Conservation (phyloP, 1,140 invertebrate species). For the Drosophila pallidifrons region DNA sequence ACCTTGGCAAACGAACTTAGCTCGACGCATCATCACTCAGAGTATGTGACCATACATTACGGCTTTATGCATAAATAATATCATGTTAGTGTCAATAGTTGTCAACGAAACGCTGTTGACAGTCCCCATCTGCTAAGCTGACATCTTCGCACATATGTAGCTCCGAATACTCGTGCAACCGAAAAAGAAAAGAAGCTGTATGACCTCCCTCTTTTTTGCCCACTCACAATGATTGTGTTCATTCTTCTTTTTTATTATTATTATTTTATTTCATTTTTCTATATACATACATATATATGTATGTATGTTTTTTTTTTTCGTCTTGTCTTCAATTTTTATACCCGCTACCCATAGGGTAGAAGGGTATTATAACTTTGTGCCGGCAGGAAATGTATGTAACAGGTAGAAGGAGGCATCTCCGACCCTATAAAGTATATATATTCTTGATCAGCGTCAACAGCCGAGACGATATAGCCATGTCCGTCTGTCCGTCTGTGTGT, state of each 20-base stretch:
- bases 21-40: slow-evolving; percentile 36
- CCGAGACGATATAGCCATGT: too few relatives aligned
- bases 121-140: slow-evolving; percentile 46
- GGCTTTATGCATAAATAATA: slow-evolving; percentile 76
- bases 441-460: too few relatives aligned
- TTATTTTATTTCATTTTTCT: slow-evolving; percentile 28
- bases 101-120: slow-evolving; percentile 72
- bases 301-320: background rate
- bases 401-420: too few relatives aligned
- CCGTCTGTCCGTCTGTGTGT: too few relatives aligned
- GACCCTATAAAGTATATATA: too few relatives aligned
- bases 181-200: slow-evolving; percentile 7
- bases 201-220: slow-evolving; percentile 2
- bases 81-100: slow-evolving; percentile 77
- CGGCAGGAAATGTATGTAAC: too few relatives aligned
- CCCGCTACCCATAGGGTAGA: too few relatives aligned
- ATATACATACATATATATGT: slow-evolving; percentile 6
- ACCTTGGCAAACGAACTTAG: slow-evolving; percentile 20
- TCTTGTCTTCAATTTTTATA: background rate
- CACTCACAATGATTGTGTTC: slow-evolving; percentile 36
- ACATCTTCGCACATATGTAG: slow-evolving; percentile 21
- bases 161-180: background rate
- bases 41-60: slow-evolving; percentile 40
- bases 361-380: too few relatives aligned
- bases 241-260: slow-evolving; percentile 43